These are phyloP conservation scores for Grallaria varia DNA, from an alignment of 2,113 vertebrate species.

Conservation along the genomic window DNA sequence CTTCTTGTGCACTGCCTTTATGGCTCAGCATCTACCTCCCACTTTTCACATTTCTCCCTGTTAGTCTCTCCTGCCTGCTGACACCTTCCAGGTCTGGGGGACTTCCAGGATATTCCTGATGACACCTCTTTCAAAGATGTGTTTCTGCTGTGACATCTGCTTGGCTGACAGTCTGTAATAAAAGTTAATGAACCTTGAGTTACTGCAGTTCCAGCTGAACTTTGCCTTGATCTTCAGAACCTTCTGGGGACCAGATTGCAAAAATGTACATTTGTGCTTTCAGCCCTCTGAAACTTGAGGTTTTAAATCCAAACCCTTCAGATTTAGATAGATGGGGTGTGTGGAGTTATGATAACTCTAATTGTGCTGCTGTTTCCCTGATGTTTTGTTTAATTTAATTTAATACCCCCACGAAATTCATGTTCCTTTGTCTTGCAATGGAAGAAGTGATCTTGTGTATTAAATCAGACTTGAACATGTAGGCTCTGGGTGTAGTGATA, in stretches of 20 bases:
- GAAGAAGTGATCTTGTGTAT: fast-evolving
- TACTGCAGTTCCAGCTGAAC: neutral
- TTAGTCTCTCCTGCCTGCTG: neutral
- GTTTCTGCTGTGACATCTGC: neutral
- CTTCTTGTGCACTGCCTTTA: fast-evolving
- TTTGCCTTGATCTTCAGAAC: neutral
- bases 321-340: neutral
- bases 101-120: neutral
- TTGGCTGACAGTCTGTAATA: neutral
- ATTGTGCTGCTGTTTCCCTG: neutral
- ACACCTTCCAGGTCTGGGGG: neutral
- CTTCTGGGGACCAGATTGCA: neutral
- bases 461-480: neutral
- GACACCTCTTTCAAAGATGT: neutral
- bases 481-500: neutral
- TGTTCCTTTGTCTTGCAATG: neutral
- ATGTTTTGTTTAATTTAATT: neutral
- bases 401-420: neutral
- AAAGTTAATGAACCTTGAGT: neutral
- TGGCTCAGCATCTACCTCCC: neutral
- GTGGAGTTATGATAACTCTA: neutral
- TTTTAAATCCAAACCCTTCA: neutral
- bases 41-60: neutral
- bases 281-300: neutral
- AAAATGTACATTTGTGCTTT: neutral